Percentiles rank a stretch among this genome's conserved stretches.
Evolutionary conservation across 1,140 invertebrate species (phyloP).

Genomic region (Drosophila cardini): DNA sequence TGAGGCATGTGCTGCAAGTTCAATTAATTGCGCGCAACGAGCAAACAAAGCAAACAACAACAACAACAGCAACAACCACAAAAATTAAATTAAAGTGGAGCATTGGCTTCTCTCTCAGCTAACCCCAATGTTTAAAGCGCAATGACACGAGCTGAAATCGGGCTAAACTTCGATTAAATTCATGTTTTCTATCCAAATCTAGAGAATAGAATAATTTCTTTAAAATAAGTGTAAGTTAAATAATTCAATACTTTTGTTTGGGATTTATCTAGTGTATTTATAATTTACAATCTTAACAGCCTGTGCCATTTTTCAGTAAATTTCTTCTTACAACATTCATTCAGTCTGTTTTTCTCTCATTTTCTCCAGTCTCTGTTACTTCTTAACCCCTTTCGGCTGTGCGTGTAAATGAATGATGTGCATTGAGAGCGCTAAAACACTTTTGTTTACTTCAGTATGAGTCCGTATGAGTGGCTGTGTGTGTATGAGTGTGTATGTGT

Average conservation of each 20-base stretch:
- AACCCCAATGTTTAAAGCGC: not conserved
- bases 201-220: no score
- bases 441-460: constrained; percentile 66
- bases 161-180: not conserved
- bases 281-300: not conserved
- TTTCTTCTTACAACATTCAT: not conserved
- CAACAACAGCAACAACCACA: constrained; percentile 63
- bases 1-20: constrained; percentile 71
- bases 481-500: constrained; percentile 25
- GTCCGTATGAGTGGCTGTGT: not conserved
- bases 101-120: constrained; percentile 32
- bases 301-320: constrained; percentile 19
- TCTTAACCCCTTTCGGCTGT: constrained; percentile 23
- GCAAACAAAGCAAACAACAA: constrained; percentile 71
- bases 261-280: not conserved
- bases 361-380: not conserved
- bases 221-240: not conserved
- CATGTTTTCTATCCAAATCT: no score
- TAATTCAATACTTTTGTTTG: not conserved
- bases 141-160: constrained; percentile 35
- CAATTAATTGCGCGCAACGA: constrained; percentile 83
- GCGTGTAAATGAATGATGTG: constrained; percentile 78
- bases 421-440: constrained; percentile 76
- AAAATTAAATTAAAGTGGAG: constrained; percentile 84
- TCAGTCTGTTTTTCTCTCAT: not conserved